Evolutionary conservation across 2,888 invertebrate species (phyloP).

Genomic region (Hipparchia semele): DNA sequence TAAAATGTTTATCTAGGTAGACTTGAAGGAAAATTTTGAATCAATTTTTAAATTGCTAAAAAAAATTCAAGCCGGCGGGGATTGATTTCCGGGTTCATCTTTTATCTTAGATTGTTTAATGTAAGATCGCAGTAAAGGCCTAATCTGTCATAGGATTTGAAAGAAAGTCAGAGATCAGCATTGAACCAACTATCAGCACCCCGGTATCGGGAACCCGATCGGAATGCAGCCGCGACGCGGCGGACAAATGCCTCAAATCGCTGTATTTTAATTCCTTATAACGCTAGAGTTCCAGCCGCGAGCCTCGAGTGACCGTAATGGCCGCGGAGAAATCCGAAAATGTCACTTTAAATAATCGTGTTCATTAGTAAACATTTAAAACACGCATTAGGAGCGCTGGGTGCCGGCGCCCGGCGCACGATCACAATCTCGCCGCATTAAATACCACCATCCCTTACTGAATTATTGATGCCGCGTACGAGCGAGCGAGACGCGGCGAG

Average conservation of each 20-base stretch:
- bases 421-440: conserved; percentile 63
- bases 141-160: too few species aligned
- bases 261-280: conserved; percentile 51
- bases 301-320: conserved; percentile 55
- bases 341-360: conserved; percentile 82
- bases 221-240: conserved; percentile 34
- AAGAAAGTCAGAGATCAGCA: too few species aligned
- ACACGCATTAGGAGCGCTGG: conserved; percentile 77
- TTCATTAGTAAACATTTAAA: conserved; percentile 82
- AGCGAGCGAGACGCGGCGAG: conserved; percentile 46
- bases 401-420: conserved; percentile 74
- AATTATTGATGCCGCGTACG: conserved; percentile 38
- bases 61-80: too few species aligned
- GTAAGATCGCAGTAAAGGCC: too few species aligned
- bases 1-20: too few species aligned
- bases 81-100: too few species aligned
- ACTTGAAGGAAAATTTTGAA: too few species aligned
- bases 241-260: conserved; percentile 47
- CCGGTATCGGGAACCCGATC: conserved; percentile 37
- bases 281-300: conserved; percentile 45
- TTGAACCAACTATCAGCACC: conserved; percentile 44
- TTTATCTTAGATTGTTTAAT: too few species aligned
- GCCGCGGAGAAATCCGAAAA: conserved; percentile 72
- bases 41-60: too few species aligned
- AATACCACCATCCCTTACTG: conserved; percentile 56